These are phyloP conservation scores for Diaprepes abbreviatus DNA, from an alignment of 2,888 invertebrate species.

Conservation along the genomic window DNA sequence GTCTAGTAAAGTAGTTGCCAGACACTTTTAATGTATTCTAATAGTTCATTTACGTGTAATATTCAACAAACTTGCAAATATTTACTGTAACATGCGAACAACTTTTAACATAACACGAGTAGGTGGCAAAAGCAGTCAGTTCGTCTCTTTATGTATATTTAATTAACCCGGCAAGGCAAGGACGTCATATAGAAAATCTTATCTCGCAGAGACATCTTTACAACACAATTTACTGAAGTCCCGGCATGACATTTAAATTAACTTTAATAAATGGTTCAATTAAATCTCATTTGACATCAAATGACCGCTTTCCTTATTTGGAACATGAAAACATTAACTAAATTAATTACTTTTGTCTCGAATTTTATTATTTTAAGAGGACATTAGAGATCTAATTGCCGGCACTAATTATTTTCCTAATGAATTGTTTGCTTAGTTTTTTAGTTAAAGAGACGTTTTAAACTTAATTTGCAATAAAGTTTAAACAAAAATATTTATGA, in stretches of 20 bases:
- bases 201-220: constrained; percentile 40
- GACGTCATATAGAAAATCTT: constrained; percentile 34
- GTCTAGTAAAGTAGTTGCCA: constrained; percentile 1
- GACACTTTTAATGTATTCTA: constrained; percentile 6
- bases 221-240: constrained; percentile 42
- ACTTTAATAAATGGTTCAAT: constrained; percentile 46
- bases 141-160: constrained; percentile 17
- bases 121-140: constrained; percentile 4
- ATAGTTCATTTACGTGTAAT: background rate
- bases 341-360: constrained; percentile 3
- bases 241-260: constrained; percentile 43
- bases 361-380: background rate
- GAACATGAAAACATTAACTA: constrained; percentile 4
- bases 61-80: constrained; percentile 18
- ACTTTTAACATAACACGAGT: background rate
- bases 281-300: constrained; percentile 44
- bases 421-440: too few relatives aligned
- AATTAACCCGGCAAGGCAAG: constrained; percentile 28
- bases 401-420: background rate
- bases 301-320: constrained; percentile 33
- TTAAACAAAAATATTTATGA: too few relatives aligned
- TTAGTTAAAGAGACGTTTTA: too few relatives aligned
- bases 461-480: too few relatives aligned
- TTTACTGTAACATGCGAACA: constrained; percentile 7
- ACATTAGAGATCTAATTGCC: background rate